Base-by-base conservation (phyloP, 2,113 vertebrate genomes). In the Hypocryptadius cinnamomeus region DNA sequence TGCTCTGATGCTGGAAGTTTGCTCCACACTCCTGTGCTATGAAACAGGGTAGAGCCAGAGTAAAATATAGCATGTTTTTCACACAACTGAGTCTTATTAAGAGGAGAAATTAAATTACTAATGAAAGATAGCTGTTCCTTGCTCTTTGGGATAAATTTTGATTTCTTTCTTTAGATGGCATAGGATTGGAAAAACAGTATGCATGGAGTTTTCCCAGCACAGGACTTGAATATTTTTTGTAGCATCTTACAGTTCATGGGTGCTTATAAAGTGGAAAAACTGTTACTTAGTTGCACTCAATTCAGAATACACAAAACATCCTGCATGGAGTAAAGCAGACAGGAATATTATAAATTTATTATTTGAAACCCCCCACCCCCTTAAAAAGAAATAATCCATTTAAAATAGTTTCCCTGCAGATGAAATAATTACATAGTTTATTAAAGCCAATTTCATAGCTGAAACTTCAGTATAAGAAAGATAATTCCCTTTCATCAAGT, bases 81-180 rank as follows among this genome's bases (percentile, higher is more conserved):
- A 92, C 82, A 93, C 76, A 81, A 81, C 61, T 69, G 85, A 90
- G 45, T 88, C 87, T 84, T 86, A 90, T 71, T 90, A 94, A 86
- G 79, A 85, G 45, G 84, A 90, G 59, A 95, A 93, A 95, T 88
- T 65, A 93, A 83, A 95, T 81, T 87, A 84, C 76, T 93, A 86
- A 95, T 42, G 35, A 95, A 90, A 88, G 53, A 71, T 77, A 87
- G 78, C 85, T 91, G 61, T 79, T 95, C 94, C 56, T 92, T 76
- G 68, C 59, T 94, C 74, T 85, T 77, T 50, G 69, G 69, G 76
- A 88, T 59, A 88, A 87, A 71, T 90, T 86, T 74, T 92, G 81
- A 65, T 65, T 79, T 89, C 76, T 5, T 64, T 66, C 54, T 86
- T 68, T 45, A 71, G 61, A 68, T 64, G n/a, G 74, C 60, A 71